Conservation (phyloP, 2,888 invertebrate species). For the Nemotelus nigrinus region DNA sequence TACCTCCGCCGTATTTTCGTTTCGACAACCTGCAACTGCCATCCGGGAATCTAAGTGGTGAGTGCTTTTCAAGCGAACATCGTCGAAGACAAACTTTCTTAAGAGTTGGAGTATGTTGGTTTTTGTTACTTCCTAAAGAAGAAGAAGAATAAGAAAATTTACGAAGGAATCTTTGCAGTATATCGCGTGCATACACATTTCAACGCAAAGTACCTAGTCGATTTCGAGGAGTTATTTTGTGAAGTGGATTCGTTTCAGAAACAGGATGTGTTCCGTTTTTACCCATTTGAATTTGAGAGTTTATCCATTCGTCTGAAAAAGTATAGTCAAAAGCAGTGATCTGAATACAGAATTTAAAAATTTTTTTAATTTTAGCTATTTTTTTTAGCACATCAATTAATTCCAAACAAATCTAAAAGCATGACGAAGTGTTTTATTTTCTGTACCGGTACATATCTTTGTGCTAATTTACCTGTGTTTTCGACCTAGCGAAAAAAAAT, state of each 20-base stretch:
- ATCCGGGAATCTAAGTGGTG: neutral
- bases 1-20: conserved; percentile 20
- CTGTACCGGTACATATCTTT: neutral
- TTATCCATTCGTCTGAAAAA: conserved; percentile 4
- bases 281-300: conserved; percentile 40
- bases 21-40: conserved; percentile 32
- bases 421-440: too few species aligned
- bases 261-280: conserved; percentile 38
- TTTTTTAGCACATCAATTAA: neutral
- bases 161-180: neutral
- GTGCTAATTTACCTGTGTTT: too few species aligned
- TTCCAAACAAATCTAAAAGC: neutral
- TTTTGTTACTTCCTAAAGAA: conserved; percentile 36
- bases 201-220: conserved; percentile 10
- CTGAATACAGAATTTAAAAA: neutral
- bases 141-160: neutral
- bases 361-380: neutral
- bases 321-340: neutral
- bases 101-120: conserved; percentile 41
- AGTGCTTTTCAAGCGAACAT: conserved; percentile 8
- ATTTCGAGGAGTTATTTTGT: conserved; percentile 22
- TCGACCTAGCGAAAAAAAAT: too few species aligned
- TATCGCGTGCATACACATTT: conserved; percentile 31
- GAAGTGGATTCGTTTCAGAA: conserved; percentile 24
- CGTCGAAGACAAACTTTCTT: conserved; percentile 48